These are phyloP conservation scores for Amblyornis subalaris DNA, from an alignment of 2,113 vertebrate genomes.

Conservation along the genomic window DNA sequence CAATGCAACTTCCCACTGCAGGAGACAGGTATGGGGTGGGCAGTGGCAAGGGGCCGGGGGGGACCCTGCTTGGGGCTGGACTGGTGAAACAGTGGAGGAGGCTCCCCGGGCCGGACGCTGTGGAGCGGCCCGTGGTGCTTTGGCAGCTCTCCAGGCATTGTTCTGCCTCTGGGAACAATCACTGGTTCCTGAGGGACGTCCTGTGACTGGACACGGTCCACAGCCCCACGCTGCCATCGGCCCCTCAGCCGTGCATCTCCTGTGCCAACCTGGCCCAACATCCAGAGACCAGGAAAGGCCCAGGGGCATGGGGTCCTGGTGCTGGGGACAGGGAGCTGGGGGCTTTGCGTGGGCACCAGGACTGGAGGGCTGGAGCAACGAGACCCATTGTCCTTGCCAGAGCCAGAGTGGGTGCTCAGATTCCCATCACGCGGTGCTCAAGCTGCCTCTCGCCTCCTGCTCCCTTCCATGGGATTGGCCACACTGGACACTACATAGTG, in stretches of 20 bases:
- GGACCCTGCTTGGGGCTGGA: accelerated
- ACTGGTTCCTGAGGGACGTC: not conserved
- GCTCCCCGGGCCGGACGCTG: not conserved
- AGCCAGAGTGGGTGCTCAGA: not conserved
- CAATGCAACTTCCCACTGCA: accelerated
- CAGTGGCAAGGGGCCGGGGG: accelerated
- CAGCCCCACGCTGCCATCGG: not conserved
- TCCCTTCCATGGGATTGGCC: accelerated
- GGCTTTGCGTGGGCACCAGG: accelerated
- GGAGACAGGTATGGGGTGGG: not conserved
- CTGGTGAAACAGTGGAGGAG: not conserved
- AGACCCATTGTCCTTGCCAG: accelerated
- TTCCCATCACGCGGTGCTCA: accelerated
- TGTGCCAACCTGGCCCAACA: not conserved
- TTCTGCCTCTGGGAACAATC: conserved; percentile 18
- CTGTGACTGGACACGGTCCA: conserved; percentile 18
- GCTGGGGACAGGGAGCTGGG: not conserved
- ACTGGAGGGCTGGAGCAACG: accelerated
- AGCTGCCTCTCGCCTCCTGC: not conserved
- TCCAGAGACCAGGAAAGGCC: not conserved
- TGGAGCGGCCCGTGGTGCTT: conserved; percentile 14
- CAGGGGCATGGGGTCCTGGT: accelerated
- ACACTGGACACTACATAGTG: accelerated
- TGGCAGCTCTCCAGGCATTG: conserved; percentile 51
- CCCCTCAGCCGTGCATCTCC: not conserved